A percentile compares a stretch with the other conserved stretches of the same genome.
These are phyloP conservation scores for Rhinichthys osculus DNA, from an alignment of 2,797 vertebrate genomes.

Conservation along the genomic window DNA sequence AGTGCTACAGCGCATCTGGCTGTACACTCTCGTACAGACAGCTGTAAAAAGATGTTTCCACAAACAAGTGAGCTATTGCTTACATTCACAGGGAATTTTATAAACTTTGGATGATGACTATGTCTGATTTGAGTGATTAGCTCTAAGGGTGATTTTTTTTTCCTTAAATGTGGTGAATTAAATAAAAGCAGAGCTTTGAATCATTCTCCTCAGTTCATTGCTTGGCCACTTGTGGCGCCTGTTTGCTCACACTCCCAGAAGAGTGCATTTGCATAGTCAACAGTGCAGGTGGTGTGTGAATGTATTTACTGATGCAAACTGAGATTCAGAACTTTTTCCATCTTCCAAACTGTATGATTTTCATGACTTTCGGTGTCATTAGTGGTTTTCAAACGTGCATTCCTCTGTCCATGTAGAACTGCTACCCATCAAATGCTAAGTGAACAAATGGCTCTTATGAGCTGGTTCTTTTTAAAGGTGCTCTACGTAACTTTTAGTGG, in stretches of 20 bases:
- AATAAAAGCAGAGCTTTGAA: background rate
- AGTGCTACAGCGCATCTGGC: background rate
- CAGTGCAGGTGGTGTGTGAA: background rate
- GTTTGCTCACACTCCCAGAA: background rate
- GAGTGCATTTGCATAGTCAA: background rate
- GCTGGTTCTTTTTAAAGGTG: background rate
- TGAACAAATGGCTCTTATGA: background rate
- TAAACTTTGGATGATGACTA: slow-evolving; percentile 2
- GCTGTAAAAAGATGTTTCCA: background rate
- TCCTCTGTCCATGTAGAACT: background rate
- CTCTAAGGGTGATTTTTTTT: background rate
- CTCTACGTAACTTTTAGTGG: too few species aligned
- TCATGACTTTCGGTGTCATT: background rate
- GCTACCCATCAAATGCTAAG: background rate
- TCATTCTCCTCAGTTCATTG: background rate
- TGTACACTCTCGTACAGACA: background rate
- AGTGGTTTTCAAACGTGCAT: background rate
- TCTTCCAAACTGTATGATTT: background rate
- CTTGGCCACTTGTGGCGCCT: background rate
- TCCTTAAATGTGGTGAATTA: background rate
- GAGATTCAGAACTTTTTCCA: background rate
- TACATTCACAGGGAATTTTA: slow-evolving; percentile 11
- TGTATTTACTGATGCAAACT: background rate
- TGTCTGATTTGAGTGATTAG: background rate
- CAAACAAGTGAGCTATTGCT: background rate